These are phyloP conservation scores for Sebastes nivosus DNA, from an alignment of 2,797 vertebrate species.

Conservation along the genomic window DNA sequence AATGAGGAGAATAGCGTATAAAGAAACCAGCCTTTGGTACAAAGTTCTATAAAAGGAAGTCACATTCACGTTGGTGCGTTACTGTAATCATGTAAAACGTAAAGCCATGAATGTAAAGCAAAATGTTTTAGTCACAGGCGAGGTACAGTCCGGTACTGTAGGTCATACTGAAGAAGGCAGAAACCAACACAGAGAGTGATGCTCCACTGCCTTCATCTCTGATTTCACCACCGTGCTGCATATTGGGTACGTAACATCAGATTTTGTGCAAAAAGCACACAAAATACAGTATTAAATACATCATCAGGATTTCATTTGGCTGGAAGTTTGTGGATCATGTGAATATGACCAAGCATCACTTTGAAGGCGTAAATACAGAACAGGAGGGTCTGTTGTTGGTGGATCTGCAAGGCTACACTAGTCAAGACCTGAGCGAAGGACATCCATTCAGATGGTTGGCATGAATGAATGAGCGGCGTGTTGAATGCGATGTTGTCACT, in stretches of 20 bases:
- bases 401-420: conserved; percentile 66
- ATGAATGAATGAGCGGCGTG: conserved; percentile 25
- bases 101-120: conserved; percentile 45
- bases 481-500: conserved; percentile 19
- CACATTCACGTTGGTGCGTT: conserved; percentile 17
- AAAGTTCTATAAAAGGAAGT: conserved; percentile 54
- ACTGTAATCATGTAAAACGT: conserved; percentile 28
- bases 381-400: conserved; percentile 29
- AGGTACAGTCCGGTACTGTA: conserved; percentile 66
- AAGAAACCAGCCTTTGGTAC: conserved; percentile 83
- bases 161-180: conserved; percentile 74
- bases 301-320: conserved; percentile 27
- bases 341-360: conserved; percentile 22
- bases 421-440: conserved; percentile 65
- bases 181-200: conserved; percentile 26
- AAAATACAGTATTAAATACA: conserved; percentile 38
- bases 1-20: conserved; percentile 45
- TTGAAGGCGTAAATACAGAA: conserved; percentile 32
- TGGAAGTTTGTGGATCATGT: conserved; percentile 26
- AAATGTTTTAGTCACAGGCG: conserved; percentile 66
- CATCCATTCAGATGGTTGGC: conserved; percentile 38
- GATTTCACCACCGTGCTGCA: conserved; percentile 27
- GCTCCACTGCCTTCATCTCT: conserved; percentile 7
- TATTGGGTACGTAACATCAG: conserved; percentile 21
- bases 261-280: conserved; percentile 34